Conservation (phyloP, 2,797 vertebrate species). For the Cephalopachus bancanus region DNA sequence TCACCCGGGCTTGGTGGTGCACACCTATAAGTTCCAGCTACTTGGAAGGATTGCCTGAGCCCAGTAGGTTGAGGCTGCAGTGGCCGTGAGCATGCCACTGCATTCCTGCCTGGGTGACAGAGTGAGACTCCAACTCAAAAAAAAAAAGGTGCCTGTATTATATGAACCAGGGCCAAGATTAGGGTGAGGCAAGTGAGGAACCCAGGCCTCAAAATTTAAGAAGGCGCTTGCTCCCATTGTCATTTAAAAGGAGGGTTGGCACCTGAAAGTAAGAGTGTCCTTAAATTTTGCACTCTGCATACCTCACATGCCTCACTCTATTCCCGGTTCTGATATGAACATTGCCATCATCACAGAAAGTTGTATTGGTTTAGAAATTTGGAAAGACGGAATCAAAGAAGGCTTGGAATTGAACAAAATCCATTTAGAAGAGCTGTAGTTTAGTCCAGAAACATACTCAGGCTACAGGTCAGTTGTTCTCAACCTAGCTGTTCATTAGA, state of each 20-base stretch:
- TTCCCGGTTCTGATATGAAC: background rate
- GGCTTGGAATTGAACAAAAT: background rate
- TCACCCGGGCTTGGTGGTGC: no score
- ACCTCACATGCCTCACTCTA: background rate
- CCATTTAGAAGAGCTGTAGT: background rate
- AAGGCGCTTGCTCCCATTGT: background rate
- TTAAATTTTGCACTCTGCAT: background rate
- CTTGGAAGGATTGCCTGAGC: no score
- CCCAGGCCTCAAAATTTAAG: background rate
- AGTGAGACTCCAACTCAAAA: no score
- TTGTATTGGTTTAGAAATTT: background rate
- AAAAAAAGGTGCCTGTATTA: background rate
- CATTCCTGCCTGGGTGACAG: no score
- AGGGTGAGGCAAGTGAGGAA: background rate
- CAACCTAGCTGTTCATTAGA: background rate
- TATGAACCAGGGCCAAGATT: background rate
- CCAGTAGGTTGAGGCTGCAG: no score
- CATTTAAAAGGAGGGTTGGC: background rate
- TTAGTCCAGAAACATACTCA: background rate
- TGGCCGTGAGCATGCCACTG: no score
- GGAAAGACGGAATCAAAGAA: background rate
- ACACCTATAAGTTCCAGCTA: no score
- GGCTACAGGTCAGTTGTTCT: background rate
- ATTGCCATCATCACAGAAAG: background rate
- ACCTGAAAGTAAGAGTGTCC: background rate